A percentile compares a stretch with the other conserved stretches of the same genome.
Conservation (phyloP, 2,797 vertebrate species). For the Xerus rutilus region DNA sequence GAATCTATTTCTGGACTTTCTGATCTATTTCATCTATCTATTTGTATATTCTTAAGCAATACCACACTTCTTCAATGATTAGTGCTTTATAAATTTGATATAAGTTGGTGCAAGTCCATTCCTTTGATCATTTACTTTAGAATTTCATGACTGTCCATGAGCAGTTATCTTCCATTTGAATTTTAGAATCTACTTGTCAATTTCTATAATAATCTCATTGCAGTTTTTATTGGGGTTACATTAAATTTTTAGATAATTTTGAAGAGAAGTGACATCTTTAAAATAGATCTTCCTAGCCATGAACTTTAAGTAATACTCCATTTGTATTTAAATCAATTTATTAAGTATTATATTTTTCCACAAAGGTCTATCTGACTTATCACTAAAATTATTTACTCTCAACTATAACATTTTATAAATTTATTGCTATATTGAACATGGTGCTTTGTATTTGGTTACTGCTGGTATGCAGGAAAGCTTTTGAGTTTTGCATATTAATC, state of each 20-base stretch:
- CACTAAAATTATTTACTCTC: neutral
- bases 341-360: conserved; percentile 33
- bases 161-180: conserved; percentile 62
- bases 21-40: neutral
- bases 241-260: conserved; percentile 70
- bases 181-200: conserved; percentile 57
- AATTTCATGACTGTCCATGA: neutral
- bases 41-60: conserved; percentile 53
- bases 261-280: conserved; percentile 50
- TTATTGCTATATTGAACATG: neutral
- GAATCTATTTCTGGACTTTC: neutral
- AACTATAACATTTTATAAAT: neutral
- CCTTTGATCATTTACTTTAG: conserved; percentile 53
- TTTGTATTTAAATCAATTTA: conserved; percentile 47
- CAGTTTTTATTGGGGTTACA: conserved; percentile 53
- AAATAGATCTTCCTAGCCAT: conserved; percentile 43
- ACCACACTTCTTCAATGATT: conserved; percentile 28
- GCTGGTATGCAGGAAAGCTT: neutral
- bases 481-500: conserved; percentile 57
- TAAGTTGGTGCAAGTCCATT: neutral
- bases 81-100: conserved; percentile 66
- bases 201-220: conserved; percentile 63
- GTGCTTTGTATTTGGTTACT: neutral
- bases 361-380: conserved; percentile 5
- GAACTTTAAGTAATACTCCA: conserved; percentile 39